Evolutionary conservation across 2,888 invertebrate species (phyloP), one percentile per base, ranked within the genome.

Genomic region (Polydrusus pterygomalis): DNA sequence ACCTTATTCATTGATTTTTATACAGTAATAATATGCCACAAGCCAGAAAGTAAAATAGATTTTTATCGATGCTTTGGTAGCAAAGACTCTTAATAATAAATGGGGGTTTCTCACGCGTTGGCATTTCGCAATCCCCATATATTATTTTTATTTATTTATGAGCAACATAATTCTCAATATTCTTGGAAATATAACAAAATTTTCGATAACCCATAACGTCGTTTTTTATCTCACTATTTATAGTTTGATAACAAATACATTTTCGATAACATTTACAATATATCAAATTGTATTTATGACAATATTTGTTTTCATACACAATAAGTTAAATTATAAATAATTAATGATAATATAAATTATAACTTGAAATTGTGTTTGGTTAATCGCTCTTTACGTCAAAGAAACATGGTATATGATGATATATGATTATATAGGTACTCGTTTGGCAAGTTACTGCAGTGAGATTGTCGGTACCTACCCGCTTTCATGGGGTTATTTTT

Each of bases 161-260:
- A 60, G 17, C 18, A 17, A 15, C 10, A 45, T 45, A 17, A 34
- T 15, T 60, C 1, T 62, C 15, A n/a, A 49, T 30, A 49, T 64
- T 64, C 64, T 47, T 34, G 49, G 64, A 64, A 64, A 64, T 64
- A 30, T 49, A 34, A 64, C 30, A 49, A 64, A 49, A 47, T 64
- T 63, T 49, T 43, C 10, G 34, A 64, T 64, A 64, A 47, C 64
- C 47, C 47, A 25, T 1, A 49, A 49, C 43, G 15, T 64, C 11
- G n/a, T 40, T 38, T 60, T 64, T 64, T 64, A 64, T 49, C 64
- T 47, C n/a, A 40, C n/a, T 47, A 30, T 30, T 64, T 11, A 49
- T 17, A 17, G 9, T 49, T 17, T 11, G 49, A 64, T 64, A 64
- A 64, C 18, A 15, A 15, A 64, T 30, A 30, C 13, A 45, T 13